A percentile compares a stretch with the other conserved stretches of the same genome.
Evolutionary conservation across 1,140 invertebrate species (phyloP).

Genomic region (Eubasilissa regina): DNA sequence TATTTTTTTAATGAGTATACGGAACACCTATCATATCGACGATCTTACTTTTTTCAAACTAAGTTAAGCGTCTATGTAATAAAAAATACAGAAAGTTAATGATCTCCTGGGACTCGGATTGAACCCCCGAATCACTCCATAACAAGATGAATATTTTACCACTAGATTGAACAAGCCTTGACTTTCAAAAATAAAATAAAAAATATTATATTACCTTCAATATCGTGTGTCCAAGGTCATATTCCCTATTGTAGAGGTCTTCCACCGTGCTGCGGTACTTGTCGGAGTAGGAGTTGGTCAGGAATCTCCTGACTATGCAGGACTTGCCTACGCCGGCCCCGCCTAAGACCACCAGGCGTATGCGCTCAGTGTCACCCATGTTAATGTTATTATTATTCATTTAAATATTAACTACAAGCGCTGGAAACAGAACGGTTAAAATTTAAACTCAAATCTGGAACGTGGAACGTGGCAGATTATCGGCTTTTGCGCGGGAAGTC

Average conservation of each 20-base stretch:
- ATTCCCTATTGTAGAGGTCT: conserved; percentile 91
- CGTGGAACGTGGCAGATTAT: conserved; percentile 13
- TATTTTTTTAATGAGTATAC: too few relatives aligned
- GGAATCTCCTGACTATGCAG: conserved; percentile 87
- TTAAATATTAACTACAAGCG: conserved; percentile 31
- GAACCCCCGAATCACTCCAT: too few relatives aligned
- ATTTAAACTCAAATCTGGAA: not conserved
- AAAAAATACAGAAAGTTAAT: too few relatives aligned
- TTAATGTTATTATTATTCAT: conserved; percentile 58
- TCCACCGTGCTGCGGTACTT: conserved; percentile 92
- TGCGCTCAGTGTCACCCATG: conserved; percentile 83
- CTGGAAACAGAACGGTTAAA: not conserved
- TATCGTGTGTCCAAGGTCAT: conserved; percentile 81
- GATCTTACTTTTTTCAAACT: too few relatives aligned
- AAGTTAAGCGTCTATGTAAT: too few relatives aligned
- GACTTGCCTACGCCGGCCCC: conserved; percentile 90
- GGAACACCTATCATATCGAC: too few relatives aligned
- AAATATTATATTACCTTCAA: conserved; percentile 78
- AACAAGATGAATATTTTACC: too few relatives aligned
- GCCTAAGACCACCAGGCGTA: conserved; percentile 88
- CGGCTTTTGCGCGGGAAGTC: not conserved
- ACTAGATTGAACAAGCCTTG: too few relatives aligned
- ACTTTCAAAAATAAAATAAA: too few relatives aligned
- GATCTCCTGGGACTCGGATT: too few relatives aligned
- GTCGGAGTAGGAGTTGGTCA: conserved; percentile 88